These are phyloP conservation scores for Herminia tarsipennalis DNA, from an alignment of 2,888 invertebrate species.

Conservation along the genomic window DNA sequence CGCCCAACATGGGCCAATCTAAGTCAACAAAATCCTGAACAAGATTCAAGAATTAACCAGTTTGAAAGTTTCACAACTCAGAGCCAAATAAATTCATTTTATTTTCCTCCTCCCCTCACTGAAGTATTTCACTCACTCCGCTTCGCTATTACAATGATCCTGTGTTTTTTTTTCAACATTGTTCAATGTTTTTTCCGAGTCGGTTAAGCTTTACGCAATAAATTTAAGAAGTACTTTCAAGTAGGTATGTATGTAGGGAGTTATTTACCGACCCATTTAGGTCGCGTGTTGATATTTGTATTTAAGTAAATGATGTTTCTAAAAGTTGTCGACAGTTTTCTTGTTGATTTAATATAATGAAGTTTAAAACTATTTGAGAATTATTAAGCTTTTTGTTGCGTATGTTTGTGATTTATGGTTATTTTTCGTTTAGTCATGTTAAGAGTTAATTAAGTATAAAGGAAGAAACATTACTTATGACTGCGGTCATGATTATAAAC, in stretches of 20 bases:
- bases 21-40: constrained; percentile 26
- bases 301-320: constrained; percentile 22
- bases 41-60: constrained; percentile 57
- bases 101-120: constrained; percentile 52
- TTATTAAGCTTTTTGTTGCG: neutral
- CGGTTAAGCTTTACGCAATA: constrained; percentile 73
- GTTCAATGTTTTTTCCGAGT: constrained; percentile 59
- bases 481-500: no score
- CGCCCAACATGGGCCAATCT: constrained; percentile 44
- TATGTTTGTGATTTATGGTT: constrained; percentile 1
- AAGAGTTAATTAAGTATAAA: no score
- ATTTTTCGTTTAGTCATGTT: neutral
- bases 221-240: constrained; percentile 69
- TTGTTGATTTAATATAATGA: constrained; percentile 25
- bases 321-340: constrained; percentile 2
- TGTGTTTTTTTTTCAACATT: constrained; percentile 60
- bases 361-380: constrained; percentile 21
- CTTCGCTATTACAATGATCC: constrained; percentile 64
- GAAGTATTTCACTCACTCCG: constrained; percentile 75
- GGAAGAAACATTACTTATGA: no score
- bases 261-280: constrained; percentile 64
- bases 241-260: constrained; percentile 61
- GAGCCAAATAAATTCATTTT: constrained; percentile 65
- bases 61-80: constrained; percentile 52
- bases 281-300: constrained; percentile 38